Evolutionary conservation across 2,797 vertebrate genomes (phyloP), one percentile per base, ranked within the genome.

Genomic region (Gouania willdenowi): DNA sequence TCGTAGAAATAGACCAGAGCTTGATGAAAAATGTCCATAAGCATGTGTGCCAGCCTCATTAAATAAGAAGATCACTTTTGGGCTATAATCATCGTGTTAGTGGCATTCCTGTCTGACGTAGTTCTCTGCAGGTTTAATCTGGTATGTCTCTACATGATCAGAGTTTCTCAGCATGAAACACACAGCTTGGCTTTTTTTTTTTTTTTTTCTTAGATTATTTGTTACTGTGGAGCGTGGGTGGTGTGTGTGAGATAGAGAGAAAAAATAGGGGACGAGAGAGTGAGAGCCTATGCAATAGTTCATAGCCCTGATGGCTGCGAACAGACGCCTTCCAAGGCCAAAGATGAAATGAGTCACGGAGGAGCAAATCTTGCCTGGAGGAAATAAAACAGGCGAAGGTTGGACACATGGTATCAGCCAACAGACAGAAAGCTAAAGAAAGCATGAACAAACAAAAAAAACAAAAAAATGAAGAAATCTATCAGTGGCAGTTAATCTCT

Each of bases 261-360:
- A 16, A 29, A 11, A 24, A 5, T n/a, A 65, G 29, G 43, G 47
- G 21, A 37, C 43, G 26, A 62, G 39, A 52, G 51, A 45, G 44
- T n/a, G 32, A 41, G 49, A 47, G 57, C 43, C 70, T 66, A 53
- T 76, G 66, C 33, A 57, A 41, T 58, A 67, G 74, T 83, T 77
- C 61, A 59, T 54, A 77, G 71, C 54, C 61, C 74, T 71, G 73
- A 72, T 79, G 70, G 70, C 61, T 78, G 64, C 2, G 14, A 72
- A 41, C 59, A 66, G 71, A 68, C 54, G 35, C 66, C 66, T 70
- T 80, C 44, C 60, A 75, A 82, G 63, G 70, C 75, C 70, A 77
- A 64, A 69, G 73, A 83, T 67, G 53, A 77, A 57, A 57, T 82
- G 79, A 85, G 63, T 83, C 81, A 84, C 66, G 29, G 24, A 15